Evolutionary conservation across 2,797 vertebrate species (phyloP).

Genomic region (Agapornis canus): DNA sequence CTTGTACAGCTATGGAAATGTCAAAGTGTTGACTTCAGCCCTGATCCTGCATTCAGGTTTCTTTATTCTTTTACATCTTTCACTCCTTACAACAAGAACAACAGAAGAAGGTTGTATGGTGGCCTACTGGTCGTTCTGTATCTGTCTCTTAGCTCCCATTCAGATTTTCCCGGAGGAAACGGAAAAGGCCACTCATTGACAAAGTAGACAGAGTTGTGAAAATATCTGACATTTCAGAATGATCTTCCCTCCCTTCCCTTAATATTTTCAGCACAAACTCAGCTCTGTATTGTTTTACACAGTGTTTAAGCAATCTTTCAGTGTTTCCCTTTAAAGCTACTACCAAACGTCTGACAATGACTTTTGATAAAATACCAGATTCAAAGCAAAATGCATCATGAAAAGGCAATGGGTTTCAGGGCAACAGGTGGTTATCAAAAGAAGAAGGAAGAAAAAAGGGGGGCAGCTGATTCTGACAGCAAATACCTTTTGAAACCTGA

Average conservation of each 20-base stretch:
- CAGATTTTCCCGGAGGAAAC: background rate
- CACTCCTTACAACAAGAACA: background rate
- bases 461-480: background rate
- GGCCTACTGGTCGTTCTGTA: background rate
- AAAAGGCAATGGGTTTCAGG: background rate
- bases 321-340: background rate
- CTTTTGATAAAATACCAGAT: background rate
- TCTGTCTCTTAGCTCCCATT: background rate
- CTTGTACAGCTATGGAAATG: background rate
- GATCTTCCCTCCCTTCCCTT: background rate
- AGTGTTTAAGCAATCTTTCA: background rate
- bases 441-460: background rate
- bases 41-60: background rate
- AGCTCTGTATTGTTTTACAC: background rate
- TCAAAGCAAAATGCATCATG: background rate
- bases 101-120: background rate
- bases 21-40: background rate
- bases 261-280: background rate
- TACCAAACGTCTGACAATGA: background rate
- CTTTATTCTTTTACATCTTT: background rate
- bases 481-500: slow-evolving; percentile 13
- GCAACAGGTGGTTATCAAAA: background rate
- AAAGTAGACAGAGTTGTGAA: background rate
- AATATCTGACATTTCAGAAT: background rate
- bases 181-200: background rate